These are phyloP conservation scores for Danionella cerebrum DNA, from an alignment of 2,113 vertebrate species.

Conservation along the genomic window DNA sequence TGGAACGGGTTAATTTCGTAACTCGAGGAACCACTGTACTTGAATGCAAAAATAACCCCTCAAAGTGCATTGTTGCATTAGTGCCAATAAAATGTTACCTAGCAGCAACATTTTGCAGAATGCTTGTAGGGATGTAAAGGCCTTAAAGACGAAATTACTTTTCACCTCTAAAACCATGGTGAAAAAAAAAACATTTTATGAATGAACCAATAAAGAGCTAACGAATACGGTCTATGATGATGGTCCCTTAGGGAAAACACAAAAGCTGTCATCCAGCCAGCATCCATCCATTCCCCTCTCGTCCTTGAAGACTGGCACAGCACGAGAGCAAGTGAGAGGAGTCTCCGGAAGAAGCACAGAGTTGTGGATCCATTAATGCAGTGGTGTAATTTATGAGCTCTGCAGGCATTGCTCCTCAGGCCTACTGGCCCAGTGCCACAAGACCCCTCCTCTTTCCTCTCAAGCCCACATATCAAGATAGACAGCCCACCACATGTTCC, in stretches of 20 bases:
- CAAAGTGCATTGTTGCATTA: no score
- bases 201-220: neutral
- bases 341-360: slow-evolving; percentile 11
- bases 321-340: neutral
- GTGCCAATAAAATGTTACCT: no score
- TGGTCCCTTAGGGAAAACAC: neutral
- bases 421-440: slow-evolving; percentile 23
- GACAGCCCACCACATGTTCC: slow-evolving; percentile 1
- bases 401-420: slow-evolving; percentile 12
- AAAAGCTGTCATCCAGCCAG: neutral
- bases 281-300: neutral
- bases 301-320: slow-evolving; percentile 5
- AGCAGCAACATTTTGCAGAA: no score
- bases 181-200: neutral
- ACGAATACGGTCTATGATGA: neutral
- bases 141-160: neutral
- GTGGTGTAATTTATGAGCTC: slow-evolving; percentile 30
- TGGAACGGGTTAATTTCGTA: no score
- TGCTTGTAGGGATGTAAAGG: no score
- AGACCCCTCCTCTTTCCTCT: slow-evolving; percentile 12
- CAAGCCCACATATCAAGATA: slow-evolving; percentile 14
- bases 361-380: slow-evolving; percentile 31
- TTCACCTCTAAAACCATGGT: no score
- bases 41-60: no score
- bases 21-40: no score